Base-by-base conservation (phyloP, 2,888 invertebrate species). In the Dicyrtomina minuta region DNA sequence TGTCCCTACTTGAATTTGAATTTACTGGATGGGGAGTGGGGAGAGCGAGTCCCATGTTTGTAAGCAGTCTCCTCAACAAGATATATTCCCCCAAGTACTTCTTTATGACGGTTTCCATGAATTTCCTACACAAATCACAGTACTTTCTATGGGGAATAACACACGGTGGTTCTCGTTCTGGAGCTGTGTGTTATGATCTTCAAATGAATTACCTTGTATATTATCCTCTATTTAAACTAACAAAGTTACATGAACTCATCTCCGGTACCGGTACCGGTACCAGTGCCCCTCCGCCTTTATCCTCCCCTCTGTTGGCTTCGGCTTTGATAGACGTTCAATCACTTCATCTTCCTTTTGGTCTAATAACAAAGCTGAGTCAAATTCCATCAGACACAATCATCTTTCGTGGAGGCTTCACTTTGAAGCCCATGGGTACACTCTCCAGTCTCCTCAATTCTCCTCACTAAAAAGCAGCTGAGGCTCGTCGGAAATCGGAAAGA, bases 241-340 rank as follows among this genome's bases (percentile, higher is more conserved):
- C 60, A 60, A 22, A 44, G 22, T 24, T 24, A 60, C 60, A 44
- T 44, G 44, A 60, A 43, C 60, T 60, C 59, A 41, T 41, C 41
- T 59, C 43, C 59, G 59, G 27, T 20, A 43, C 13, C 13, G 51
- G 51, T 43, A 43, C 13, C 43, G 8, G 13, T 43, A 13, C n/a
- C n/a, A n/a, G n/a, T n/a, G 4, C 8, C 46, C 10, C 22, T 24
- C 53, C 53, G 53, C 13, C 53, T n/a, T n/a, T n/a, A n/a, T n/a
- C n/a, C n/a, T 33, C 33, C 33, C 33, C 4, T 33, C 33, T 33
- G n/a, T n/a, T n/a, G n/a, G n/a, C n/a, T n/a, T n/a, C n/a, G n/a
- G n/a, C n/a, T n/a, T n/a, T n/a, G n/a, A n/a, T n/a, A 33, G 33
- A 53, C 15, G 53, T 53, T 53, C 24, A 20, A 53, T 24, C 53